These are phyloP conservation scores for Eulemur coronatus DNA, from an alignment of 2,797 vertebrate genomes.

Conservation along the genomic window DNA sequence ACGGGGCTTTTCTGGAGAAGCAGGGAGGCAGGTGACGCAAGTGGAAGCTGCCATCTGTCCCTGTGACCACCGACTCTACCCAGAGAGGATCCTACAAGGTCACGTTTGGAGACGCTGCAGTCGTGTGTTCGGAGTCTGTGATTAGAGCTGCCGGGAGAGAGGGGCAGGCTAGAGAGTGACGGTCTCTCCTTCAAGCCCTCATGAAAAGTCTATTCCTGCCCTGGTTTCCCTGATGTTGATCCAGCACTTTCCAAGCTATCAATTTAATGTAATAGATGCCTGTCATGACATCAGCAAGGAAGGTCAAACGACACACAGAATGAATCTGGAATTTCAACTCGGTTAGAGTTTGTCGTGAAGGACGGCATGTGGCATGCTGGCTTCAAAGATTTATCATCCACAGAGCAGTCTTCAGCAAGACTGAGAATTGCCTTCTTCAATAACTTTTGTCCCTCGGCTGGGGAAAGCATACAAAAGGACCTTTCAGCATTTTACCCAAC, in stretches of 20 bases:
- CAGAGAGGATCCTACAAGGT: not conserved
- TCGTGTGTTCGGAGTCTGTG: not conserved
- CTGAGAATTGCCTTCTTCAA: not conserved
- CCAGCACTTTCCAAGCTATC: not conserved
- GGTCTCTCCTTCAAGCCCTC: not conserved
- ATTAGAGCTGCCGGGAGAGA: not conserved
- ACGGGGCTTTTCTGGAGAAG: not conserved
- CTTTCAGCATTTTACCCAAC: not conserved
- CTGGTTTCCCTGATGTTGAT: not conserved
- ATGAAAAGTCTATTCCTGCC: not conserved
- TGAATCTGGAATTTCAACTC: not conserved
- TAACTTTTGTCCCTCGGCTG: not conserved
- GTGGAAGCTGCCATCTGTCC: not conserved
- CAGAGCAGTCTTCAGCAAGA: not conserved
- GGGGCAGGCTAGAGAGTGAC: not conserved
- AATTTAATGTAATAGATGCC: slow-evolving; percentile 3
- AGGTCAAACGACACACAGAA: not conserved
- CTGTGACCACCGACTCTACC: not conserved
- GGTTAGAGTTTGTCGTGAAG: not conserved
- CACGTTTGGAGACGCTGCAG: not conserved
- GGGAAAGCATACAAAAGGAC: not conserved
- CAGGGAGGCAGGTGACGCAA: not conserved
- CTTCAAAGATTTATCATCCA: not conserved
- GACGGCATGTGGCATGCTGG: not conserved
- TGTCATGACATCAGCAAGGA: not conserved